Evolutionary conservation across 2,888 invertebrate species (phyloP).

Genomic region (Leptopilina syphax): DNA sequence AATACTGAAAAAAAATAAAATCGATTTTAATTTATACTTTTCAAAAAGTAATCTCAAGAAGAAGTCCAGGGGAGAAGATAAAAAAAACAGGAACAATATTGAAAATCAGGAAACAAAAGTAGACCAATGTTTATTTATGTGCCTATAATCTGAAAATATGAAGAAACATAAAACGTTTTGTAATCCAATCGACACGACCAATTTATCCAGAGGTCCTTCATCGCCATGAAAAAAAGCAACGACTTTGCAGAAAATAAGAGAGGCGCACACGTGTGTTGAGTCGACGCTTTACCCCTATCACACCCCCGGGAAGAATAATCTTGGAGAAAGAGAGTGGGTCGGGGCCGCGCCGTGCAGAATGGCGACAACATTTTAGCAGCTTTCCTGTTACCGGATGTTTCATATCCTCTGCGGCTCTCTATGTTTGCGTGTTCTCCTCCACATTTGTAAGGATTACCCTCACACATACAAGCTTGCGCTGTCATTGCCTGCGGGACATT

Average conservation of each 20-base stretch:
- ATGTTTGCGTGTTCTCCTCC: conserved; percentile 31
- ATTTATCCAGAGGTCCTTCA: conserved; percentile 32
- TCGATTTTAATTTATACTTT: too few species aligned
- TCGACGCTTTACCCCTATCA: conserved; percentile 39
- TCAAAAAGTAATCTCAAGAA: too few species aligned
- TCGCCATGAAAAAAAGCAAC: conserved; percentile 27
- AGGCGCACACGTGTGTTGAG: conserved; percentile 38
- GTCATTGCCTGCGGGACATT: conserved; percentile 25
- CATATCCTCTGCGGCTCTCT: conserved; percentile 49
- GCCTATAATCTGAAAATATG: background rate
- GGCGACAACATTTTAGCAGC: conserved; percentile 48
- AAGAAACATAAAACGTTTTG: conserved; percentile 15
- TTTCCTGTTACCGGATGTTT: conserved; percentile 52
- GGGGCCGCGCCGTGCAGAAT: conserved; percentile 25
- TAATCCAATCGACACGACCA: conserved; percentile 27
- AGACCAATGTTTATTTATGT: background rate
- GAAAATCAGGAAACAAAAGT: conserved; percentile 7
- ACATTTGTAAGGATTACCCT: conserved; percentile 29
- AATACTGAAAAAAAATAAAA: too few species aligned
- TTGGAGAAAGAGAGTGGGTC: conserved; percentile 41
- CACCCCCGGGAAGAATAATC: conserved; percentile 46
- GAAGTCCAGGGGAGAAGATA: background rate
- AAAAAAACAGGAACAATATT: background rate
- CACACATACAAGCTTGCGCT: background rate
- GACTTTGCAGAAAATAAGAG: conserved; percentile 36